Evolutionary conservation across 2,888 invertebrate genomes (phyloP).

Genomic region (Xanthia icteritia): DNA sequence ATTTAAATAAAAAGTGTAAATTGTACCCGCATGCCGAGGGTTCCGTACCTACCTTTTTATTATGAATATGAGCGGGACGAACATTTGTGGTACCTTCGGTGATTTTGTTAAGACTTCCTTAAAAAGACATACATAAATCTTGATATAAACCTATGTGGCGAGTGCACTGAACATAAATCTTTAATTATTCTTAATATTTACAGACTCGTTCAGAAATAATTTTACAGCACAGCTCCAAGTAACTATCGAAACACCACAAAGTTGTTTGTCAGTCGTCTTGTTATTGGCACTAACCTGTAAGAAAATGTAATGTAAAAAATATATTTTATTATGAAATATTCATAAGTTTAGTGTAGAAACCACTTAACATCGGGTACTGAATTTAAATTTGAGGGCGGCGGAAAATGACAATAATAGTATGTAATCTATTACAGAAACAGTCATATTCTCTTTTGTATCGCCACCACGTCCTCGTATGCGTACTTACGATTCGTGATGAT

Average conservation of each 20-base stretch:
- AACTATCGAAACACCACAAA: slow-evolving; percentile 49
- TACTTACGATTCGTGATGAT: slow-evolving; percentile 47
- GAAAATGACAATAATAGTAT: slow-evolving; percentile 68
- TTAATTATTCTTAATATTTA: slow-evolving; percentile 21
- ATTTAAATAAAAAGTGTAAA: background rate
- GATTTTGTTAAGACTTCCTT: background rate
- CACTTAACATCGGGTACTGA: slow-evolving; percentile 62
- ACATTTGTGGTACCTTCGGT: slow-evolving; percentile 13
- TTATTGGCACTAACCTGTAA: slow-evolving; percentile 62
- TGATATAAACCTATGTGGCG: background rate
- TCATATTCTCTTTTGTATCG: slow-evolving; percentile 33
- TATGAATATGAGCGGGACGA: slow-evolving; percentile 1
- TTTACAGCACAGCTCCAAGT: slow-evolving; percentile 45
- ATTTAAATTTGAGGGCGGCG: slow-evolving; percentile 51
- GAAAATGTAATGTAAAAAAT: slow-evolving; percentile 64
- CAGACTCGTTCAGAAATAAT: slow-evolving; percentile 4
- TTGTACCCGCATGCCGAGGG: background rate
- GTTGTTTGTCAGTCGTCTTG: slow-evolving; percentile 46
- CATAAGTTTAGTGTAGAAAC: slow-evolving; percentile 60
- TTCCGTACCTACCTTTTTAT: background rate
- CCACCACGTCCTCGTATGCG: slow-evolving; percentile 27
- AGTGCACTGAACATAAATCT: slow-evolving; percentile 13
- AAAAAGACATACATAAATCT: background rate
- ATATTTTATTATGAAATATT: slow-evolving; percentile 72
- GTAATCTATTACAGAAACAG: slow-evolving; percentile 43